Base-by-base conservation (phyloP, 2,888 invertebrate species). In the Zaprionus lineosus region DNA sequence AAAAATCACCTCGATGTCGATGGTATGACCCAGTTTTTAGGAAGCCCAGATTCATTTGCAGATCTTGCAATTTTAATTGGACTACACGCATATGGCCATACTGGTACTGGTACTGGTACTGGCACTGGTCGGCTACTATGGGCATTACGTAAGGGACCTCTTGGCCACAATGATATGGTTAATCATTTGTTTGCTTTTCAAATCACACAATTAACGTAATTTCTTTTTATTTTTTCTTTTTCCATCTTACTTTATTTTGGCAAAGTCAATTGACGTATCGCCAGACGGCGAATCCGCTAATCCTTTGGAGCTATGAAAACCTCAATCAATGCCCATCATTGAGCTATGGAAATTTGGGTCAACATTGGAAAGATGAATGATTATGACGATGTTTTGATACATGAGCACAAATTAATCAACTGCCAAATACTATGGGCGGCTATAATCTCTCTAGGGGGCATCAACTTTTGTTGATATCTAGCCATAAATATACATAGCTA, bases 321-420 rank as follows among this genome's bases (percentile, higher is more conserved):
- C 55, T 67, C 63, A 61, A 74, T 81, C 78, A 84, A 51, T 70
- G 77, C 58, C 84, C 60, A 61, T 72, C 68, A 65, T 15, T 53
- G 59, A 2, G 9, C 58, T 63, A 21, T 31, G 48, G 47, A 62
- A 51, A 82, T 82, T 48, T 78, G 56, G 78, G 78, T 74, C 74
- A 74, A 29, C 52, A 55, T 19, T 34, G 50, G 37, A 12, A 43
- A 51, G 52, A 65, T 65, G 46, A 71, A 70, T 72, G 74, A 76
- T 82, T 76, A 74, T 77, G 66, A 77, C 70, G 64, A 69, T 69
- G 53, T 62, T 79, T 74, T 76, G 76, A 82, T 74, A 60, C 57
- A 64, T 73, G 66, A 37, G 26, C 50, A 57, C 19, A 64, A 57
- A 82, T 84, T 76, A 82, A 82, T 84, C 74, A 78, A 66, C 60